A percentile compares a stretch with the other conserved stretches of the same genome.
These are phyloP conservation scores for Hirtodrosophila duncani DNA, from an alignment of 2,888 invertebrate species.

Conservation along the genomic window DNA sequence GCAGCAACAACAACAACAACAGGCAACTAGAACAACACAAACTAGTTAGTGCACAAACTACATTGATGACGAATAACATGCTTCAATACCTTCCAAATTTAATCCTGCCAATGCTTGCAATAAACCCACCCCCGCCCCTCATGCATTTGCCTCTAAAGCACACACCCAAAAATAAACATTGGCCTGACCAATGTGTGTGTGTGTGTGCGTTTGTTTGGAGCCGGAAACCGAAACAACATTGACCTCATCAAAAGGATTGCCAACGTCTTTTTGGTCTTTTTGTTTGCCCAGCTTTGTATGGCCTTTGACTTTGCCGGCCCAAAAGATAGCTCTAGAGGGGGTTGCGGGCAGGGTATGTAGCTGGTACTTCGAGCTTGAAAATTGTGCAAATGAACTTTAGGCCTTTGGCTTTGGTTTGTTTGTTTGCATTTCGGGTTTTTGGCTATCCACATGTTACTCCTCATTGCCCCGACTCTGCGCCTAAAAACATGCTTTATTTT, in stretches of 20 bases:
- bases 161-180: constrained; percentile 32
- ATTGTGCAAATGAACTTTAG: constrained; percentile 74
- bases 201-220: constrained; percentile 13
- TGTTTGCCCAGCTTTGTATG: constrained; percentile 61
- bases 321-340: no score
- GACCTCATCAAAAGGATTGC: constrained; percentile 72
- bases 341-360: neutral
- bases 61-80: constrained; percentile 74
- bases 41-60: constrained; percentile 67
- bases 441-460: neutral
- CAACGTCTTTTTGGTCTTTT: constrained; percentile 74
- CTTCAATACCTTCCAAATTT: constrained; percentile 74
- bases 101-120: constrained; percentile 60
- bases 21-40: constrained; percentile 24
- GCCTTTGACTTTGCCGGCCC: constrained; percentile 69
- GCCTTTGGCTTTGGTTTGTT: constrained; percentile 73
- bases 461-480: constrained; percentile 12
- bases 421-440: constrained; percentile 69
- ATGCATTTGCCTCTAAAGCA: constrained; percentile 4
- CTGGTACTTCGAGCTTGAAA: constrained; percentile 44
- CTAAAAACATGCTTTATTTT: constrained; percentile 68
- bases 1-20: constrained; percentile 18
- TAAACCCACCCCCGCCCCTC: constrained; percentile 11
- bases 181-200: constrained; percentile 36
- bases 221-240: constrained; percentile 64